A percentile compares a stretch with the other conserved stretches of the same genome.
Conservation (phyloP, 2,888 invertebrate genomes). For the Bombylius discolor region DNA sequence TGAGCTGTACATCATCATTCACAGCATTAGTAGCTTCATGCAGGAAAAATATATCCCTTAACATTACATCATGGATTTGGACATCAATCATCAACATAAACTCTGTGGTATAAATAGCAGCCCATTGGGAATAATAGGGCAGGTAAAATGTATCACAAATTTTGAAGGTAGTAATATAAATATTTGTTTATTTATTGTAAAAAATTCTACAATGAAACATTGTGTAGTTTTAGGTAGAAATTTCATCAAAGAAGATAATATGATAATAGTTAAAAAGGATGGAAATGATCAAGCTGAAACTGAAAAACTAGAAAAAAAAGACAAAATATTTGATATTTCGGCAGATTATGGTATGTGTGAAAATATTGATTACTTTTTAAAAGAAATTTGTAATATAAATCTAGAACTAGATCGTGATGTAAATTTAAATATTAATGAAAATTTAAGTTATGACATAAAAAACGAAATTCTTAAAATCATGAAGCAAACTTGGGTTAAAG, state of each 20-base stretch:
- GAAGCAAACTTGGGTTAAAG: background rate
- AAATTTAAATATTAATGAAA: background rate
- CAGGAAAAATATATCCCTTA: background rate
- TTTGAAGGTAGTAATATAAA: background rate
- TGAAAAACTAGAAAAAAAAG: background rate
- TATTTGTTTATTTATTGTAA: background rate
- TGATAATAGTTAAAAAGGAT: background rate
- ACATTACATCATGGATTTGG: background rate
- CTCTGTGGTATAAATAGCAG: background rate
- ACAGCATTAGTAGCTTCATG: background rate
- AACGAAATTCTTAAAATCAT: background rate
- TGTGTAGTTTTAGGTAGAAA: background rate
- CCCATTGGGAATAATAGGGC: background rate
- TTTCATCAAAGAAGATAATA: background rate
- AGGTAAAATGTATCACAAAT: background rate
- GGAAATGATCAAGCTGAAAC: background rate
- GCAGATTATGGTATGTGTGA: background rate
- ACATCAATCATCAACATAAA: background rate
- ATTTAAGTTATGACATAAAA: background rate
- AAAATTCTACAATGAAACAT: background rate
- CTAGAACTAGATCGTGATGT: background rate
- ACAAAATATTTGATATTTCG: background rate
- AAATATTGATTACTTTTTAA: background rate
- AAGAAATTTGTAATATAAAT: background rate
- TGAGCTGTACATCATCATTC: too few relatives aligned